Base-by-base conservation (phyloP, 2,888 invertebrate species). In the Coremacera marginata region DNA sequence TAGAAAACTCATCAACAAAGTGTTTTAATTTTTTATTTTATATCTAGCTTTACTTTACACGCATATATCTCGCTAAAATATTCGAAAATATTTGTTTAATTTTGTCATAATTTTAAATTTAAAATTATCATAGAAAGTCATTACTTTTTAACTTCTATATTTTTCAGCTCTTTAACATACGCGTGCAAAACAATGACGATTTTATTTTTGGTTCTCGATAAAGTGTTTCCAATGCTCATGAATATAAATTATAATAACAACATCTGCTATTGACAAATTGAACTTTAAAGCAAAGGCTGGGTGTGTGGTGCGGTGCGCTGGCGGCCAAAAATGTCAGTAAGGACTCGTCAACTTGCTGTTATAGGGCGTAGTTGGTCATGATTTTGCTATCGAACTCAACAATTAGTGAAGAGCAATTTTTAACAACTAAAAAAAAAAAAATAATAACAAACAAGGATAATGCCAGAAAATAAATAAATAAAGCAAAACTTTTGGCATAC, bases 221-320 rank as follows among this genome's bases (percentile, higher is more conserved):
- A 72, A 72, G 49, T 57, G 37, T 71, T 60, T 49, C 14, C 27
- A 16, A 5, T 60, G 27, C 62, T 57, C 78, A 77, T 78, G 80
- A 77, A 80, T 80, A 78, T 78, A 73, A 78, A 78, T 81, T 79
- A 68, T 77, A 76, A 79, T 70, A 79, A 79, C 79, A 80, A 77
- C 80, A 81, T 79, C 79, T 81, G 81, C 80, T 70, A 80, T 80
- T 81, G 80, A 80, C 79, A 80, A 80, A 80, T 81, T 79, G 80
- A 78, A 67, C 67, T 77, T 76, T 67, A 34, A 31, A 44, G 14
- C 57, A 22, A 34, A n/a, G 19, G 55, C 34, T 5, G 31, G 51
- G 7, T 22, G 44, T 34, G 37, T 11, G 11, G 60, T 14, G 31
- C 25, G 25, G 25, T n/a, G 27, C 31, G 19, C n/a, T 19, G 9